phyloP scores from a whole-genome alignment of 35 echinoderm and acorn worm genomes.

The Anneissia japonica region DNA sequence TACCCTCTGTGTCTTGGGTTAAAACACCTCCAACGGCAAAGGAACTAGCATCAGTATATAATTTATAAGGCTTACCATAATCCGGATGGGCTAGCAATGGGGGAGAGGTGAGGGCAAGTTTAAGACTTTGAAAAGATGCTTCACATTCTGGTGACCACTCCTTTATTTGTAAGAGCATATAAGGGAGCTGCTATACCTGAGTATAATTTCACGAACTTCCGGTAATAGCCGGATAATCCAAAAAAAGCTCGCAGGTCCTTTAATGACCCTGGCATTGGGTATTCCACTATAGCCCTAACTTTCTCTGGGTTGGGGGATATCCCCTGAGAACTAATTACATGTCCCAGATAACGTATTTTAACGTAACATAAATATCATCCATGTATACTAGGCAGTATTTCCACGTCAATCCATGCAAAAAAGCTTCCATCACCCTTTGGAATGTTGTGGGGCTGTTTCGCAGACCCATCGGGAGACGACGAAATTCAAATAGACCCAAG shows the following conservation, averaged over 20 bases:
- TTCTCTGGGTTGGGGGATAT: too few species aligned
- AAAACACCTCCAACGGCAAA: conserved; percentile 11
- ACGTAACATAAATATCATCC: neutral
- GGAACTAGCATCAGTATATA: conserved; percentile 61
- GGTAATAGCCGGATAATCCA: neutral
- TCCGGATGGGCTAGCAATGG: conserved; percentile 49
- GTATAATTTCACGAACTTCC: neutral
- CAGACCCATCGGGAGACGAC: conserved; percentile 25
- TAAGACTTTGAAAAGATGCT: neutral
- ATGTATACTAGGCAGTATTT: conserved; percentile 12
- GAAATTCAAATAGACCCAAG: conserved; percentile 17
- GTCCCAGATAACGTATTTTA: neutral
- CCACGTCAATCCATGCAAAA: conserved; percentile 6
- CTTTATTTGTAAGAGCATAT: conserved; percentile 23
- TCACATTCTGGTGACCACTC: neutral
- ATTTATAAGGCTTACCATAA: conserved; percentile 26
- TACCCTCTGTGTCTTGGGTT: neutral
- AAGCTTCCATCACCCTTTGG: conserved; percentile 17
- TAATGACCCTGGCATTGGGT: too few species aligned
- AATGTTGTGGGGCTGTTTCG: conserved; percentile 16
- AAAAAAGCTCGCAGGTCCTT: too few species aligned
- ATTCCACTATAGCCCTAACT: too few species aligned
- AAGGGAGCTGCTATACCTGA: conserved; percentile 1
- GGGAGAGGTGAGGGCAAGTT: neutral
- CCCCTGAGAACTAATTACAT: too few species aligned